Evolutionary conservation across 2,888 invertebrate species (phyloP).

Genomic region (Hypomecis atomaria): DNA sequence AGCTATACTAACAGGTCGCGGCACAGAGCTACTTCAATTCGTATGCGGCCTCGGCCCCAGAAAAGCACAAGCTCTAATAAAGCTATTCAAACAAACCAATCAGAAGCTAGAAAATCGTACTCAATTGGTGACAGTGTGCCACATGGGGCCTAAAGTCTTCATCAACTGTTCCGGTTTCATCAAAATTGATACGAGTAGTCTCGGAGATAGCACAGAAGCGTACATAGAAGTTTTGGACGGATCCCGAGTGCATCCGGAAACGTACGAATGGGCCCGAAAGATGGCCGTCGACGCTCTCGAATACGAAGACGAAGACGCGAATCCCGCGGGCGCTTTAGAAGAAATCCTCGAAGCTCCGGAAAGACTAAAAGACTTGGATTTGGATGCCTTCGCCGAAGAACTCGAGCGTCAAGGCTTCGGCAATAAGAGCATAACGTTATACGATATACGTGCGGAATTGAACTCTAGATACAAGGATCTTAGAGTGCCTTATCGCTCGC

Average conservation of each 20-base stretch:
- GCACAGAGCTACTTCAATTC: slow-evolving; percentile 96
- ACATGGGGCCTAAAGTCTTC: slow-evolving; percentile 99
- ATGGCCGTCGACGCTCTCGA: slow-evolving; percentile 99
- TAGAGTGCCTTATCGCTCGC: slow-evolving; percentile 90
- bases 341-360: slow-evolving; percentile 98
- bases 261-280: slow-evolving; percentile 99
- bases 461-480: slow-evolving; percentile 97
- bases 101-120: slow-evolving; percentile 97
- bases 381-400: slow-evolving; percentile 99
- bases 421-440: slow-evolving; percentile 96
- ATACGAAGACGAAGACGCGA: slow-evolving; percentile 98
- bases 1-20: slow-evolving; percentile 94
- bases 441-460: slow-evolving; percentile 98
- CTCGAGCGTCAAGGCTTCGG: slow-evolving; percentile 95
- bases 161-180: slow-evolving; percentile 99
- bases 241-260: slow-evolving; percentile 99
- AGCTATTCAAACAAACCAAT: slow-evolving; percentile 95
- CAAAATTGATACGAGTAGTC: slow-evolving; percentile 97
- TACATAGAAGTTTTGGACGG: slow-evolving; percentile 98
- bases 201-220: slow-evolving; percentile 97
- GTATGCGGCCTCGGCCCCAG: slow-evolving; percentile 98
- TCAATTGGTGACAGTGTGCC: slow-evolving; percentile 96
- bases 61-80: slow-evolving; percentile 94
- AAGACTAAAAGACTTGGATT: slow-evolving; percentile 96
- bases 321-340: slow-evolving; percentile 98